phyloP scores from a whole-genome alignment of 2,888 invertebrate species.

The Apocheima hispidaria region DNA sequence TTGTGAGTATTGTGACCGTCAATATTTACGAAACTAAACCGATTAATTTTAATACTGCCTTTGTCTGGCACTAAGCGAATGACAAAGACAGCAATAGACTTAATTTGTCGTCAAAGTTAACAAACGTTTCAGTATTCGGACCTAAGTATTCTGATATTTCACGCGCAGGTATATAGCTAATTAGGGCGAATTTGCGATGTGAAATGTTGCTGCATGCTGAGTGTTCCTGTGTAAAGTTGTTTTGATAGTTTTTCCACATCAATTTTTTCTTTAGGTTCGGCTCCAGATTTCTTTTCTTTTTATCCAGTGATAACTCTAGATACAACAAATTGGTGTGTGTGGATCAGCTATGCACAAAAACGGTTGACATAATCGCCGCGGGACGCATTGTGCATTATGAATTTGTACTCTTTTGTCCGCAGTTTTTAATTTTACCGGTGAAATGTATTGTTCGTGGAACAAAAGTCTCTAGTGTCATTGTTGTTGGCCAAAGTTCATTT shows the following conservation, averaged over 20 bases:
- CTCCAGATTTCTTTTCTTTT: neutral
- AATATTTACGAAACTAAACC: neutral
- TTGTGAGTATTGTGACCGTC: neutral
- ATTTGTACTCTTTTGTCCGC: conserved; percentile 83
- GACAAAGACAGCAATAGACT: too few species aligned
- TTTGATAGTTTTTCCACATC: too few species aligned
- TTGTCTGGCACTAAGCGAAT: too few species aligned
- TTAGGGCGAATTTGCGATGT: too few species aligned
- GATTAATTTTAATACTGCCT: too few species aligned
- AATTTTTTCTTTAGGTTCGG: too few species aligned
- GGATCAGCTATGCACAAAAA: neutral
- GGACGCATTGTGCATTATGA: conserved; percentile 77
- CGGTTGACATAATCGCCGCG: conserved; percentile 55
- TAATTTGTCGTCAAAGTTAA: too few species aligned
- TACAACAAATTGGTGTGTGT: conserved; percentile 1
- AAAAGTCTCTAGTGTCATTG: conserved; percentile 84
- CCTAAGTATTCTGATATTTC: neutral
- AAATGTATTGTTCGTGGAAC: conserved; percentile 84
- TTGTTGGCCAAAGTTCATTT: conserved; percentile 85
- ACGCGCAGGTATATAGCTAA: too few species aligned
- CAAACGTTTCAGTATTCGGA: too few species aligned
- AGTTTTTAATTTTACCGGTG: conserved; percentile 84
- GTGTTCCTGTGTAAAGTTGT: too few species aligned
- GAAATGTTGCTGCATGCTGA: too few species aligned
- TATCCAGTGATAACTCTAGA: neutral